These are phyloP conservation scores for Cirrhinus molitorella DNA, from an alignment of 2,797 vertebrate species.

Conservation along the genomic window DNA sequence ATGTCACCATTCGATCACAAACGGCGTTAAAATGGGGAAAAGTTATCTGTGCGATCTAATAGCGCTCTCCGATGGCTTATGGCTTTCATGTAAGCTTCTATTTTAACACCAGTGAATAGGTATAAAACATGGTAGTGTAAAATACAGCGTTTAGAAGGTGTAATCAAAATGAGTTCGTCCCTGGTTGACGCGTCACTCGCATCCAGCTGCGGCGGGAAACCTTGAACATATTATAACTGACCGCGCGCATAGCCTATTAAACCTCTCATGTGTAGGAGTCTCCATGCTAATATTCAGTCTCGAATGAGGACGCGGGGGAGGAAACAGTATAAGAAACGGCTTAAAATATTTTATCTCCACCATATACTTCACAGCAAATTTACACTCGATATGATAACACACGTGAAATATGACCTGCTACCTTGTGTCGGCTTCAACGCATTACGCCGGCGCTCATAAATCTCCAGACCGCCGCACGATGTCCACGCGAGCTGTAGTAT, in stretches of 20 bases:
- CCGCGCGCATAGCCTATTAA: conserved; percentile 1
- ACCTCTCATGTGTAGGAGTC: conserved; percentile 8
- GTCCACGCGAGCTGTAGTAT: conserved; percentile 72
- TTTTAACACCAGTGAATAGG: conserved; percentile 1
- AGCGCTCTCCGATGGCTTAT: background rate
- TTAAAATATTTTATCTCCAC: conserved; percentile 78
- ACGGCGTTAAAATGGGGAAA: background rate
- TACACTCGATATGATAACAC: conserved; percentile 81
- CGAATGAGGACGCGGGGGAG: conserved; percentile 47
- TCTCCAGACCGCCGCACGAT: conserved; percentile 72
- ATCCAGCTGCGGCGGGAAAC: background rate
- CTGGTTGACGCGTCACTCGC: background rate
- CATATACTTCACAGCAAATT: conserved; percentile 77
- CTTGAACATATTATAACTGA: conserved; percentile 19
- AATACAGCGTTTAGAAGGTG: background rate
- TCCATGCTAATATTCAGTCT: conserved; percentile 34
- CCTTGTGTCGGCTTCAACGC: conserved; percentile 76
- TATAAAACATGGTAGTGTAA: background rate
- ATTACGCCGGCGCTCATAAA: conserved; percentile 76
- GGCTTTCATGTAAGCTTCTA: background rate
- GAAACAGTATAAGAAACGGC: conserved; percentile 71
- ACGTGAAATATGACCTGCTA: conserved; percentile 81
- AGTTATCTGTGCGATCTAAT: conserved; percentile 9
- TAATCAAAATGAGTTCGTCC: conserved; percentile 15
- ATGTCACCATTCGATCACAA: conserved; percentile 49